Evolutionary conservation across 2,113 vertebrate genomes (phyloP).

Genomic region (Tiliqua scincoides): DNA sequence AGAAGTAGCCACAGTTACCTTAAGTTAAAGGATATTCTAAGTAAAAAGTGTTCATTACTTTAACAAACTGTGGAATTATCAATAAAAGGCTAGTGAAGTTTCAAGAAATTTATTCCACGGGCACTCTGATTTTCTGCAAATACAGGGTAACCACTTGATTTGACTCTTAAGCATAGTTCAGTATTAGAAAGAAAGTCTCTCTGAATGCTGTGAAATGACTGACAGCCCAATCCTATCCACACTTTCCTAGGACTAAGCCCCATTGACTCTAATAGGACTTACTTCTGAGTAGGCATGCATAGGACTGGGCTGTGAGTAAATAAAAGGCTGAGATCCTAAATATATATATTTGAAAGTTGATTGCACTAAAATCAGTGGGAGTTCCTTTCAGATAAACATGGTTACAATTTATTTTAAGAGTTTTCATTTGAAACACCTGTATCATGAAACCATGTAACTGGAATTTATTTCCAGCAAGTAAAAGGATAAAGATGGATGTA

Average conservation of each 20-base stretch:
- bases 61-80: background rate
- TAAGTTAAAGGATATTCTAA: conserved; percentile 9
- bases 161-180: background rate
- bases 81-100: background rate
- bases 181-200: background rate
- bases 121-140: conserved; percentile 13
- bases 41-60: background rate
- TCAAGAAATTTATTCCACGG: background rate
- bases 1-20: background rate
- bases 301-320: too few relatives aligned
- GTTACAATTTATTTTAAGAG: too few relatives aligned
- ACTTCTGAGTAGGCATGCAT: too few relatives aligned
- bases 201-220: too few relatives aligned
- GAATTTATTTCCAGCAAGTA: background rate
- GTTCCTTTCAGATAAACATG: background rate
- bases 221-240: too few relatives aligned
- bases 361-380: background rate
- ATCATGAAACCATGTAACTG: background rate
- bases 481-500: background rate
- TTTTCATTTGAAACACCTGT: background rate
- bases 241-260: too few relatives aligned
- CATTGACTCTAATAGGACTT: too few relatives aligned
- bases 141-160: background rate
- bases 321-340: background rate
- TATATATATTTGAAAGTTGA: background rate